These are phyloP conservation scores for Aramus guarauna DNA, from an alignment of 2,113 vertebrate species.

Conservation along the genomic window DNA sequence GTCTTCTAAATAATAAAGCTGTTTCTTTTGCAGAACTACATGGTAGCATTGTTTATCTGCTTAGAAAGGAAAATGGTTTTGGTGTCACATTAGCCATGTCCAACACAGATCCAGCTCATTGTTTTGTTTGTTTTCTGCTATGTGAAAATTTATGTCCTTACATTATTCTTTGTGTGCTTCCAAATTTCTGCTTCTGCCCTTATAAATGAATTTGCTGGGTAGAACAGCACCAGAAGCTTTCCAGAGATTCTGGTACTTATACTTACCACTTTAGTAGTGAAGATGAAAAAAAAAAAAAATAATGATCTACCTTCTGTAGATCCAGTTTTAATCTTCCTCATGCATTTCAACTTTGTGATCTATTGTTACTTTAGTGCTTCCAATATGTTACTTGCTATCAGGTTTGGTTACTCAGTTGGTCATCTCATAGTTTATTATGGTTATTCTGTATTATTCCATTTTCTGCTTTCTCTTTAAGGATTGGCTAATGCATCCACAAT, in stretches of 20 bases:
- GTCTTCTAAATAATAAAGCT: not conserved
- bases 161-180: not conserved
- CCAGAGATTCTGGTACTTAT: not conserved
- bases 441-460: not conserved
- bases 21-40: not conserved
- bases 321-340: not conserved
- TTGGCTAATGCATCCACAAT: not conserved
- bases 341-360: not conserved
- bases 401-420: not conserved
- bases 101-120: not conserved
- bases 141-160: not conserved
- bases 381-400: not conserved
- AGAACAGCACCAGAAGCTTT: not conserved
- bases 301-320: not conserved
- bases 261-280: not conserved
- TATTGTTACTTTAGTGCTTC: not conserved
- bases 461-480: not conserved
- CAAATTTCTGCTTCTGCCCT: not conserved
- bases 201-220: not conserved
- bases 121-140: not conserved
- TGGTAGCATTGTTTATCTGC: not conserved
- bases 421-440: not conserved
- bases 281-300: not conserved
- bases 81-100: not conserved
- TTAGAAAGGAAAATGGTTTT: not conserved